Evolutionary conservation across 2,113 vertebrate genomes (phyloP).

Genomic region (Paedocypris sp.): DNA sequence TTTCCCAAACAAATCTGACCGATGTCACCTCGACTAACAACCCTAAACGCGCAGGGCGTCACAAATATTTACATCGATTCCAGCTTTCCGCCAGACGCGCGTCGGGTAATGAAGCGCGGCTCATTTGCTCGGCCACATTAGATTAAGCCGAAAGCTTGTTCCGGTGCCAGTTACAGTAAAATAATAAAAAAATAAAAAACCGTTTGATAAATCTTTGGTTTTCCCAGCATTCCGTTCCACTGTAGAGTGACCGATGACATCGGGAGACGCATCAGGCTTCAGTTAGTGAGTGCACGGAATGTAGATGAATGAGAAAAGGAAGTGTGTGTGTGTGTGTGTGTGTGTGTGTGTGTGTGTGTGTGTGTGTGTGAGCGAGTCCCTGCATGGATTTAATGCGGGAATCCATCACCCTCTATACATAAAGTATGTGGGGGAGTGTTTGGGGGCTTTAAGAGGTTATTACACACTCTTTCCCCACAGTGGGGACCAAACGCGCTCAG

Average conservation of each 20-base stretch:
- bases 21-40: no score
- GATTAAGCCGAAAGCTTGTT: slow-evolving; percentile 13
- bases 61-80: not conserved
- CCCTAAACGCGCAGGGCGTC: not conserved
- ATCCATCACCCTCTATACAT: slow-evolving; percentile 16
- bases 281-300: slow-evolving; percentile 5
- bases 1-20: no score
- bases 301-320: slow-evolving; percentile 9
- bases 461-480: slow-evolving; percentile 2
- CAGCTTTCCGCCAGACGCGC: not conserved
- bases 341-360: slow-evolving; percentile 6
- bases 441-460: slow-evolving; percentile 18
- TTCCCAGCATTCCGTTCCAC: slow-evolving; percentile 1
- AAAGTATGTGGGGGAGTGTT: slow-evolving; percentile 21
- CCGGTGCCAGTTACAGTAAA: slow-evolving; percentile 14
- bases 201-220: not conserved
- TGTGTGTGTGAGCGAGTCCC: not conserved
- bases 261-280: not conserved
- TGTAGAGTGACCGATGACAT: slow-evolving; percentile 13
- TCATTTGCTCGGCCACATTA: not conserved
- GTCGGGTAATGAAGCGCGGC: slow-evolving; percentile 2
- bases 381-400: slow-evolving; percentile 21
- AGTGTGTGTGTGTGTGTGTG: not conserved
- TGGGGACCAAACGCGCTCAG: slow-evolving; percentile 15
- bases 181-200: no score